Conservation (phyloP, 2,113 vertebrate genomes). For the Sardina pilchardus region DNA sequence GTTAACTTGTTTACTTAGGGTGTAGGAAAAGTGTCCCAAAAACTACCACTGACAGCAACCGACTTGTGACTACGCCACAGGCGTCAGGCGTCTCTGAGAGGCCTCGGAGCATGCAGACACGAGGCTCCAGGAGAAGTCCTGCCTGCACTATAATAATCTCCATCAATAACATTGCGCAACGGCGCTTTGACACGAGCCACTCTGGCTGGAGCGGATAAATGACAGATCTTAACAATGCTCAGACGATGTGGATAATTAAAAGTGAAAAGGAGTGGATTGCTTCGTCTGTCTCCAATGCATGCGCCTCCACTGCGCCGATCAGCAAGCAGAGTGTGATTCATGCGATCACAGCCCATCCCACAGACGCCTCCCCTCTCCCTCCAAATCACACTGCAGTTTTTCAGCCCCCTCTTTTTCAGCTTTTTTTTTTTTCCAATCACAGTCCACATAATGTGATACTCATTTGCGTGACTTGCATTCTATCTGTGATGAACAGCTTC, state of each 20-base stretch:
- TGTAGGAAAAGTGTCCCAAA: no score
- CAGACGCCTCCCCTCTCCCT: constrained; percentile 19
- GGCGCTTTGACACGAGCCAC: constrained; percentile 49
- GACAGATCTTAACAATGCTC: not conserved
- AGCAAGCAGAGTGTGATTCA: constrained; percentile 48
- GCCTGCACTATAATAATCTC: constrained; percentile 52
- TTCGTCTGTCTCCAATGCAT: constrained; percentile 22
- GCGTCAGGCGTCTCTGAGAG: not conserved
- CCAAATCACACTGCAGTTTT: not conserved
- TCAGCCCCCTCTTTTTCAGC: not conserved
- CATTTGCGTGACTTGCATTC: constrained; percentile 11
- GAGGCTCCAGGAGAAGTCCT: not conserved
- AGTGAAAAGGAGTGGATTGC: constrained; percentile 42
- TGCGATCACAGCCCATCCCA: constrained; percentile 35
- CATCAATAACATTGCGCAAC: constrained; percentile 52
- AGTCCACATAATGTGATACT: not conserved
- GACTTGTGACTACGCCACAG: not conserved
- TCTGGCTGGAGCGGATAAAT: constrained; percentile 39
- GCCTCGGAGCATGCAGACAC: not conserved
- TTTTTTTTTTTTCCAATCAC: constrained; percentile 9
- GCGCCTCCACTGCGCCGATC: constrained; percentile 32
- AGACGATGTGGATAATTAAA: constrained; percentile 49
- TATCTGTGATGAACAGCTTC: not conserved
- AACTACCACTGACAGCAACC: not conserved
- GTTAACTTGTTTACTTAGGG: no score